Evolutionary conservation across 2,797 vertebrate genomes (phyloP).

Genomic region (Hemitrygon akajei): DNA sequence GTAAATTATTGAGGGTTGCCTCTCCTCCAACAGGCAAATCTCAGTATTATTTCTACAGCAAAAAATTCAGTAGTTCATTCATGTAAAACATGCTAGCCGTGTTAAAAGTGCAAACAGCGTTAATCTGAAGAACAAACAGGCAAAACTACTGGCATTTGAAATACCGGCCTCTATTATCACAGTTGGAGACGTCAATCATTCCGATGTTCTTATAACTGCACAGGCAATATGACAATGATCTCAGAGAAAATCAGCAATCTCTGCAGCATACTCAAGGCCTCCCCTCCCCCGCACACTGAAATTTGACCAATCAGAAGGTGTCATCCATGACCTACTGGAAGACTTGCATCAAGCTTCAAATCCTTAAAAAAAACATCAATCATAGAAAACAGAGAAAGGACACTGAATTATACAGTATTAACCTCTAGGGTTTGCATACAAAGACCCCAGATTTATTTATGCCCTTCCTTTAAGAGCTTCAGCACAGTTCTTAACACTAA

Average conservation of each 20-base stretch:
- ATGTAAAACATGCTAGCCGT: slow-evolving; percentile 61
- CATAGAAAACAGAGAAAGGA: slow-evolving; percentile 84
- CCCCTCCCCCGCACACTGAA: slow-evolving; percentile 60
- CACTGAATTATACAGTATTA: slow-evolving; percentile 92
- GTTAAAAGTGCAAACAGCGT: slow-evolving; percentile 72
- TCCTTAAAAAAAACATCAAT: slow-evolving; percentile 81
- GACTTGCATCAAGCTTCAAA: slow-evolving; percentile 72
- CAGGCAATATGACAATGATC: slow-evolving; percentile 66
- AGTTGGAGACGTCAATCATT: slow-evolving; percentile 65
- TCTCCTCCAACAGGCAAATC: slow-evolving; percentile 65
- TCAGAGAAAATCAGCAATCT: slow-evolving; percentile 58
- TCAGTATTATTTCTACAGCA: slow-evolving; percentile 63
- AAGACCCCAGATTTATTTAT: slow-evolving; percentile 89
- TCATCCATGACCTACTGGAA: slow-evolving; percentile 71
- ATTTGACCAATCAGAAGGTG: slow-evolving; percentile 67
- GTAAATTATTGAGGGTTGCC: slow-evolving; percentile 72
- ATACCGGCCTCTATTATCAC: slow-evolving; percentile 68
- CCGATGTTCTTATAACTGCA: slow-evolving; percentile 61
- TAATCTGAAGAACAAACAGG: slow-evolving; percentile 70
- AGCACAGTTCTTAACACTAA: slow-evolving; percentile 72
- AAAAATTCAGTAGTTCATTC: slow-evolving; percentile 58
- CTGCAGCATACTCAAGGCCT: slow-evolving; percentile 64
- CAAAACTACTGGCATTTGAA: slow-evolving; percentile 61
- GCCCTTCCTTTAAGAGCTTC: slow-evolving; percentile 73
- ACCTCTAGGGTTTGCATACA: slow-evolving; percentile 90